phyloP scores from a whole-genome alignment of 2,888 invertebrate species.

The Tinea trinotella region DNA sequence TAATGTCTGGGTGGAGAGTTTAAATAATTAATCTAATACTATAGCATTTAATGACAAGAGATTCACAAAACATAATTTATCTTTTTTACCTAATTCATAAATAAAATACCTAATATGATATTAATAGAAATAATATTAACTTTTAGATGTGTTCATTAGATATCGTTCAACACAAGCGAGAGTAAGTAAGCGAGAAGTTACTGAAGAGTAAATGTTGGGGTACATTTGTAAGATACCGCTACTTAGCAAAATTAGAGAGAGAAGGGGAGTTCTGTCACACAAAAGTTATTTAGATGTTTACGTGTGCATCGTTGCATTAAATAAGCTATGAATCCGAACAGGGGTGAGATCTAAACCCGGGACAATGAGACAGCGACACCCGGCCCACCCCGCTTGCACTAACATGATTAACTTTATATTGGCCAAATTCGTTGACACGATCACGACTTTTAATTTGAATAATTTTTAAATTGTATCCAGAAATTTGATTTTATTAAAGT shows the following conservation, averaged over 20 bases:
- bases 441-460: not conserved
- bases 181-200: constrained; percentile 20
- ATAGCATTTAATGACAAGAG: no score
- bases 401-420: constrained; percentile 62
- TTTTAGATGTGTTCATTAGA: no score
- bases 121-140: no score
- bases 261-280: constrained; percentile 63
- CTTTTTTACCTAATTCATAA: no score
- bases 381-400: constrained; percentile 50
- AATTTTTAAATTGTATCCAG: no score
- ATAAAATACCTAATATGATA: no score
- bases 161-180: no score
- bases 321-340: constrained; percentile 66
- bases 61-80: no score
- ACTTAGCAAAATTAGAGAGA: constrained; percentile 69
- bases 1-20: no score
- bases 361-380: constrained; percentile 55
- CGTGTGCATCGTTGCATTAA: constrained; percentile 71
- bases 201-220: constrained; percentile 26
- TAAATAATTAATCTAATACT: no score
- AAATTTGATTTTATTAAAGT: no score
- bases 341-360: constrained; percentile 53
- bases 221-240: constrained; percentile 63
- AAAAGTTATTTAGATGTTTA: constrained; percentile 73
- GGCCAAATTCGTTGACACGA: constrained; percentile 30